These are phyloP conservation scores for Labeo catla DNA, from an alignment of 2,113 vertebrate species.

Conservation along the genomic window DNA sequence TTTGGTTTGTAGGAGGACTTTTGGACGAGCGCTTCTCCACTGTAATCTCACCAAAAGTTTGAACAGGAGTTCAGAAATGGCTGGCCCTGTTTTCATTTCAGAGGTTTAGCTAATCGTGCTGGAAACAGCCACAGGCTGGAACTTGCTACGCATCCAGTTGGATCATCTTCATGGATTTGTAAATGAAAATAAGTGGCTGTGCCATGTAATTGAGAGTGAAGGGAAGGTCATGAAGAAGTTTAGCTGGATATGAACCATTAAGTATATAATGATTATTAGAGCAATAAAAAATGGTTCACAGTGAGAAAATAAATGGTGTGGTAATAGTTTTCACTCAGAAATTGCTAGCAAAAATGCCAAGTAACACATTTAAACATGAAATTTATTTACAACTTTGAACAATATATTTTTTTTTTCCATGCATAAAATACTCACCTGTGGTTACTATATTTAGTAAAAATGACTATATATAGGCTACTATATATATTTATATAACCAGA, in stretches of 20 bases:
- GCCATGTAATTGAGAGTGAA: not conserved
- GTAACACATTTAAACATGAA: too few species aligned
- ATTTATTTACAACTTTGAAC: not conserved
- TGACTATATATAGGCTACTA: too few species aligned
- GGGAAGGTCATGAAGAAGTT: slow-evolving; percentile 8
- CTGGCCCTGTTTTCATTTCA: slow-evolving; percentile 42
- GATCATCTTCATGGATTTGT: not conserved
- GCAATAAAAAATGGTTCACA: not conserved
- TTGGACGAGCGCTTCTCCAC: slow-evolving; percentile 44
- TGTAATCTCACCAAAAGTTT: slow-evolving; percentile 37
- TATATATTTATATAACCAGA: too few species aligned
- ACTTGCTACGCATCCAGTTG: not conserved
- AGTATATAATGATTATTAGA: not conserved
- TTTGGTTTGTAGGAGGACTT: slow-evolving; percentile 66
- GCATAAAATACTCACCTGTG: not conserved
- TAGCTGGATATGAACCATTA: not conserved
- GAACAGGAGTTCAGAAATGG: slow-evolving; percentile 48
- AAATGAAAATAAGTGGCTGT: not conserved
- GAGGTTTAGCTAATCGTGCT: slow-evolving; percentile 34
- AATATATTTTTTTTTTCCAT: not conserved
- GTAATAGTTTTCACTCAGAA: not conserved
- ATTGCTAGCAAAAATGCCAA: too few species aligned
- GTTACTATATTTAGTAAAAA: too few species aligned
- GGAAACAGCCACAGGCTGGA: not conserved
- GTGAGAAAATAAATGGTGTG: not conserved